Base-by-base conservation (phyloP, 2,888 invertebrate genomes). In the Atethmia centrago region DNA sequence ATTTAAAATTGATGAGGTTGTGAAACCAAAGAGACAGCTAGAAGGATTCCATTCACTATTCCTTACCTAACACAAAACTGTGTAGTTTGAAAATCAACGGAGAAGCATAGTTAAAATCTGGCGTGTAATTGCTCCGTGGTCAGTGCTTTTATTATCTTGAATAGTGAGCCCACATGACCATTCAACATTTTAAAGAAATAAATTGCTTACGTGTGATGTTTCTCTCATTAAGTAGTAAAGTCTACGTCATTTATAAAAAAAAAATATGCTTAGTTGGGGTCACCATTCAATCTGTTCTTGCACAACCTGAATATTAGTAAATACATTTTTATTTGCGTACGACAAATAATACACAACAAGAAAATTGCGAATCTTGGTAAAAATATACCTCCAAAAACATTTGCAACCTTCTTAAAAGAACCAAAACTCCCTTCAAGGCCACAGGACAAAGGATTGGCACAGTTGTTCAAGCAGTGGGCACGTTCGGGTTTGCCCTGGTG, bases 371-470 rank as follows among this genome's bases (percentile, higher is more conserved):
- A 47, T 47, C 19, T 47, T 47, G 8, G 47, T 21, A 47, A 47
- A 47, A 47, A 47, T 21, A 19, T 19, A 31, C 31, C 31, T 31
- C 19, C 8, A 47, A 45, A 36, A 47, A 49, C 5, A 42, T 42
- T 61, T 25, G 25, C 25, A 62, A 25, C 16, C 28, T 31, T n/a
- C 28, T 53, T 19, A 55, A 71, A 71, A 71, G 2, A 0, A 16
- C 16, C 9, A 40, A 45, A n/a, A 3, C 19, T 62, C 53, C 2
- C 5, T 71, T 53, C 12, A 89, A 98, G 98, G 98, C 98, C 7
- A 98, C 98, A 5, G 98, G 98, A 25, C 98, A 98, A 94, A 97
- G 98, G 78, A 97, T 98, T 71, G 98, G 98, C 12, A 97, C 98
- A 31, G 97, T 98, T 55, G 92, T 98, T 0, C 98, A 98, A 92